These are phyloP conservation scores for Siderastrea radians DNA, from an alignment of 92 coral and sea anemone genomes.

Conservation along the genomic window DNA sequence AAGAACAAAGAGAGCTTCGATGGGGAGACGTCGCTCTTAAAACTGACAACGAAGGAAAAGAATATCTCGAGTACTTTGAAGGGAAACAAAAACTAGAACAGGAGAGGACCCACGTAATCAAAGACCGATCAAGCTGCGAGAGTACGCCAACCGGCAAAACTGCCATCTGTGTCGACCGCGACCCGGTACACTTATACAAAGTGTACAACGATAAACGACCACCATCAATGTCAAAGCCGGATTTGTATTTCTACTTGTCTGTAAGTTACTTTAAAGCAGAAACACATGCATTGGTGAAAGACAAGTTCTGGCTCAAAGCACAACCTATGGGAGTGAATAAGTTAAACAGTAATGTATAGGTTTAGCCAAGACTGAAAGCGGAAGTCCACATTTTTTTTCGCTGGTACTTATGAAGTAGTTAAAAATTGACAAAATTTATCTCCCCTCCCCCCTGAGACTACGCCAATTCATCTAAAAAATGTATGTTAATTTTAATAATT, in stretches of 20 bases:
- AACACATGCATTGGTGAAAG: conserved; percentile 19
- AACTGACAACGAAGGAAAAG: conserved; percentile 36
- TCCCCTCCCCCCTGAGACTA: too few species aligned
- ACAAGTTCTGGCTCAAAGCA: too few species aligned
- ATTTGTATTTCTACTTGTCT: conserved; percentile 41
- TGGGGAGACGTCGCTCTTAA: too few species aligned
- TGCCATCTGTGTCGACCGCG: background rate
- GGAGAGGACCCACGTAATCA: conserved; percentile 49
- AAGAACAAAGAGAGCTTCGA: conserved; percentile 19
- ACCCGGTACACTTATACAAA: conserved; percentile 28
- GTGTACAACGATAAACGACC: too few species aligned
- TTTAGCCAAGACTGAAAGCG: too few species aligned
- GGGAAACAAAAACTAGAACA: too few species aligned
- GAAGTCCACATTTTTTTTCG: too few species aligned
- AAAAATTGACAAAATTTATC: conserved; percentile 22
- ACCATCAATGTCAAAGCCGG: conserved; percentile 24
- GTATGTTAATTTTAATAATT: too few species aligned
- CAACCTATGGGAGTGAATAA: too few species aligned
- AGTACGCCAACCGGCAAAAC: conserved; percentile 26
- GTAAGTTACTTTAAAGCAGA: conserved; percentile 29
- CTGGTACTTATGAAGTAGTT: conserved; percentile 46
- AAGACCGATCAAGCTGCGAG: conserved; percentile 42
- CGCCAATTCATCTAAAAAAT: too few species aligned
- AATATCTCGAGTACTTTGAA: conserved; percentile 44
- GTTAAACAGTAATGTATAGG: too few species aligned